A percentile compares a stretch with the other conserved stretches of the same genome.
These are phyloP conservation scores for Vicugna pacos DNA, from an alignment of 2,113 vertebrate genomes.

Conservation along the genomic window DNA sequence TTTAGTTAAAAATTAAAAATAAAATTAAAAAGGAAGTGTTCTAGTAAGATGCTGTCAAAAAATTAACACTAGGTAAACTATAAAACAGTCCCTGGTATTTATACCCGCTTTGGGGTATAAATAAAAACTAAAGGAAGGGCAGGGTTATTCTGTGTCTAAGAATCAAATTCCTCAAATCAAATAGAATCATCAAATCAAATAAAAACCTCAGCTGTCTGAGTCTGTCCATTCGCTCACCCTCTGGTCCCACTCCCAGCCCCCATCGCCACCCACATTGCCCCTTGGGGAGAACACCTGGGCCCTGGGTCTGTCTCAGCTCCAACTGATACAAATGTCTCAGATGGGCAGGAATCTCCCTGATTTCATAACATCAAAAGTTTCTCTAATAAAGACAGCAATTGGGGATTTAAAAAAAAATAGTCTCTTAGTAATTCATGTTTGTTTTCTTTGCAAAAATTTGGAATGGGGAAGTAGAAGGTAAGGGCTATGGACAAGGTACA, in stretches of 20 bases:
- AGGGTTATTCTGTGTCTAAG: neutral
- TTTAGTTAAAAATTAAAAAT: no score
- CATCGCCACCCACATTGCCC: neutral
- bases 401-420: neutral
- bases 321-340: neutral
- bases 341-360: neutral
- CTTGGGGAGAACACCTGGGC: slow-evolving; percentile 1
- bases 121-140: no score
- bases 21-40: neutral
- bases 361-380: neutral
- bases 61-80: neutral
- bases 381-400: neutral
- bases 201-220: neutral
- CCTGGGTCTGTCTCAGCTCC: neutral
- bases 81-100: neutral
- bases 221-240: neutral
- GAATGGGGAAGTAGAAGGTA: neutral
- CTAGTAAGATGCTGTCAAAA: neutral
- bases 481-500: neutral
- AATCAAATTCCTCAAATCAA: slow-evolving; percentile 7
- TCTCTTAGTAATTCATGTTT: neutral
- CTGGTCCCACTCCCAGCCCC: neutral
- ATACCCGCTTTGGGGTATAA: no score
- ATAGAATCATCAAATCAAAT: slow-evolving; percentile 37
- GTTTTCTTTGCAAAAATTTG: slow-evolving; percentile 9